These are phyloP conservation scores for Tyrophagus putrescentiae DNA, from an alignment of 1,140 invertebrate genomes.

Conservation along the genomic window DNA sequence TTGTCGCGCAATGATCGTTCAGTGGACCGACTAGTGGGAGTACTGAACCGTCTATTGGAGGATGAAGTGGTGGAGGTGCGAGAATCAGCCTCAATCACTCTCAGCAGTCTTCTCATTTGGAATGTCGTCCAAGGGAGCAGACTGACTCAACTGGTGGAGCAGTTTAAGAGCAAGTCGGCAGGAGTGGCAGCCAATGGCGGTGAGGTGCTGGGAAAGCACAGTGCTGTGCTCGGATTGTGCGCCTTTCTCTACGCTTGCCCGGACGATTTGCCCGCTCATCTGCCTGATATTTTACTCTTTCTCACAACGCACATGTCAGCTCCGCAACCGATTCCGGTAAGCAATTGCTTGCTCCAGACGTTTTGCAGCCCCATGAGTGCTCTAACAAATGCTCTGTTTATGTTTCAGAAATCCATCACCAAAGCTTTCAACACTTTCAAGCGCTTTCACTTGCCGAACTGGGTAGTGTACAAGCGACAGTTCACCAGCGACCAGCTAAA, in stretches of 20 bases:
- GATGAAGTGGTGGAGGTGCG: slow-evolving; percentile 60
- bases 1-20: slow-evolving; percentile 43
- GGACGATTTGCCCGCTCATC: slow-evolving; percentile 67
- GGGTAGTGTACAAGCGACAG: slow-evolving; percentile 66
- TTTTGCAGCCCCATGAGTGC: not conserved
- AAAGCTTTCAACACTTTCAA: slow-evolving; percentile 76
- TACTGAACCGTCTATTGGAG: slow-evolving; percentile 41
- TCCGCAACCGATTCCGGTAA: slow-evolving; percentile 56
- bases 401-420: slow-evolving; percentile 51
- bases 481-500: slow-evolving; percentile 80
- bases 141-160: slow-evolving; percentile 27
- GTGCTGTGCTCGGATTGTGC: slow-evolving; percentile 71
- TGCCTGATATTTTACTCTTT: slow-evolving; percentile 64
- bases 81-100: slow-evolving; percentile 58
- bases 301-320: slow-evolving; percentile 65
- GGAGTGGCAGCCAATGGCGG: slow-evolving; percentile 26
- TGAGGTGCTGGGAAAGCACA: slow-evolving; percentile 46
- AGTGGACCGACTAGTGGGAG: slow-evolving; percentile 29
- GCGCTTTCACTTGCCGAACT: slow-evolving; percentile 79
- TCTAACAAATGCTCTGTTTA: slow-evolving; percentile 6
- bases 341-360: not conserved
- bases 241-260: slow-evolving; percentile 73
- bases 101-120: slow-evolving; percentile 74
- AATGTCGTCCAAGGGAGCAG: slow-evolving; percentile 46
- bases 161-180: slow-evolving; percentile 24